Evolutionary conservation across 2,888 invertebrate species (phyloP).

Genomic region (Fissipunctia ypsillon): DNA sequence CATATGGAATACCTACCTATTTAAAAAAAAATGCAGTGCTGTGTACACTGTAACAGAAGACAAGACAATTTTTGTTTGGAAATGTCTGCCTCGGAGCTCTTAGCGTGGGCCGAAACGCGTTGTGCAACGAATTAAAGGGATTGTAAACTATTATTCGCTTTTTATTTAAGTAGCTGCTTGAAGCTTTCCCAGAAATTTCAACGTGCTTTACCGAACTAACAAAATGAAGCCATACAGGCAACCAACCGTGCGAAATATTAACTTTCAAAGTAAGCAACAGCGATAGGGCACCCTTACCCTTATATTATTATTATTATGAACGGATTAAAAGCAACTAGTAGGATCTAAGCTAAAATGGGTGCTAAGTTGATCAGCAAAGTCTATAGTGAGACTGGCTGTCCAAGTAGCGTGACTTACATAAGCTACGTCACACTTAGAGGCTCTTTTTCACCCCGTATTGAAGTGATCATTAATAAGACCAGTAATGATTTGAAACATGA

Average conservation of each 20-base stretch:
- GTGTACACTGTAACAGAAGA: background rate
- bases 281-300: background rate
- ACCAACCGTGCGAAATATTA: background rate
- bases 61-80: background rate
- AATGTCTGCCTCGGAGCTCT: background rate
- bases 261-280: background rate
- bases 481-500: background rate
- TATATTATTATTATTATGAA: background rate
- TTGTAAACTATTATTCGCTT: background rate
- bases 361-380: background rate
- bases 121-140: background rate
- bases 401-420: background rate
- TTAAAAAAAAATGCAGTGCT: background rate
- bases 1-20: background rate
- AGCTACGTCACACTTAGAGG: background rate
- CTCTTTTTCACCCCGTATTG: background rate
- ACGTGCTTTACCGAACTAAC: background rate
- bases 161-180: background rate
- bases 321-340: background rate
- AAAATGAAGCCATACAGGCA: background rate
- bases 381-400: background rate
- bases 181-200: background rate
- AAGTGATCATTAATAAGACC: background rate
- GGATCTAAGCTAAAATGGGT: background rate
- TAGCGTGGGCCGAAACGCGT: background rate